phyloP scores from a whole-genome alignment of 2,113 vertebrate species.

The Brienomyrus brachyistius region DNA sequence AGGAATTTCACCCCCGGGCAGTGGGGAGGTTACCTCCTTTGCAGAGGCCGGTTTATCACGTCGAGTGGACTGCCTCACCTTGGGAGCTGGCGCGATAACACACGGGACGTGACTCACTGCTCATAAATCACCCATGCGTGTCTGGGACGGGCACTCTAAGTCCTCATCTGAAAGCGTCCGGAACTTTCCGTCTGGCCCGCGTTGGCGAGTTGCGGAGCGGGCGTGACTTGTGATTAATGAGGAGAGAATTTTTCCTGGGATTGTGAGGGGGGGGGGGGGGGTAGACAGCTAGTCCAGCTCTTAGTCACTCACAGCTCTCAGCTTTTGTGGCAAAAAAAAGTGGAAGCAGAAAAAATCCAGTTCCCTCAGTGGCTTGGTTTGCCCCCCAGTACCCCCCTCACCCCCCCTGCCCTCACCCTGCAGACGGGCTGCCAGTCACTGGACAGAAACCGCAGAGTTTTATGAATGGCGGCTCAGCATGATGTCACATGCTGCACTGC shows the following conservation, averaged over 20 bases:
- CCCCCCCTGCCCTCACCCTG: no score
- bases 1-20: neutral
- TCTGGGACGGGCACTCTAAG: neutral
- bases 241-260: neutral
- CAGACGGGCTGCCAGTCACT: neutral
- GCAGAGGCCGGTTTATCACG: neutral
- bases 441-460: neutral
- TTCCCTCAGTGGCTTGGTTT: neutral
- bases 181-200: neutral
- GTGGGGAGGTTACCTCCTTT: conserved; percentile 6
- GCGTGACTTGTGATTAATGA: neutral
- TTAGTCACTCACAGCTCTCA: neutral
- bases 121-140: neutral
- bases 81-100: neutral
- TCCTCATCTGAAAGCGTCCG: neutral
- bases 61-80: neutral
- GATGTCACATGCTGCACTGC: neutral
- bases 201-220: neutral
- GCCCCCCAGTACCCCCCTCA: neutral
- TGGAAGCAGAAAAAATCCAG: neutral
- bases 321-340: neutral
- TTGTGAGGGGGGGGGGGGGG: neutral
- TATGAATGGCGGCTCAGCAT: neutral
- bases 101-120: neutral
- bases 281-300: neutral